Evolutionary conservation across 2,797 vertebrate species (phyloP).

Genomic region (Selene dorsalis): DNA sequence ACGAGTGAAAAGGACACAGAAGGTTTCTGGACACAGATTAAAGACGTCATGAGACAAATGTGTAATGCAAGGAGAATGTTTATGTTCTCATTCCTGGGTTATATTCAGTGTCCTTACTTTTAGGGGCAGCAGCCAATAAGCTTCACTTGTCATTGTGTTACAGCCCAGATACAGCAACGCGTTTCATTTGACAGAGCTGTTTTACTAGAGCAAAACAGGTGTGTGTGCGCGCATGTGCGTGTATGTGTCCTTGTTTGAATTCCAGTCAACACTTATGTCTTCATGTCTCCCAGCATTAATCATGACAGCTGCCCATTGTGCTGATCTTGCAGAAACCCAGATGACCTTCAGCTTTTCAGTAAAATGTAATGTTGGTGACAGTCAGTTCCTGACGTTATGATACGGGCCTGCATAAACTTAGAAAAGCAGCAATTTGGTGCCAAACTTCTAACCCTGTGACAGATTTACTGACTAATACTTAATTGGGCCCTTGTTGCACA

Average conservation of each 20-base stretch:
- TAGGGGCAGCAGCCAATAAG: neutral
- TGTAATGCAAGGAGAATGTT: constrained; percentile 1
- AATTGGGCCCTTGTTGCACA: constrained; percentile 7
- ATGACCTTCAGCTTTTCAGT: constrained; percentile 47
- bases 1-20: neutral
- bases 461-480: neutral
- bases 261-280: constrained; percentile 37
- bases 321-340: constrained; percentile 58
- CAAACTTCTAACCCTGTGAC: neutral
- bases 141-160: neutral
- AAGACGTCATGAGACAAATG: neutral
- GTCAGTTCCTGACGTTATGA: constrained; percentile 5
- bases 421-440: neutral
- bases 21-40: neutral
- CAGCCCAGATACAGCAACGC: neutral
- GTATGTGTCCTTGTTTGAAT: constrained; percentile 38
- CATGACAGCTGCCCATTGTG: constrained; percentile 53
- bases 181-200: constrained; percentile 2
- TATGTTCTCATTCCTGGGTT: neutral
- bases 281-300: constrained; percentile 58
- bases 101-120: neutral
- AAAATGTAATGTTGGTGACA: constrained; percentile 19
- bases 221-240: neutral
- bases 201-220: constrained; percentile 1
- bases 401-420: neutral